Conservation (phyloP, 2,797 vertebrate genomes). For the Myotis vivesi region DNA sequence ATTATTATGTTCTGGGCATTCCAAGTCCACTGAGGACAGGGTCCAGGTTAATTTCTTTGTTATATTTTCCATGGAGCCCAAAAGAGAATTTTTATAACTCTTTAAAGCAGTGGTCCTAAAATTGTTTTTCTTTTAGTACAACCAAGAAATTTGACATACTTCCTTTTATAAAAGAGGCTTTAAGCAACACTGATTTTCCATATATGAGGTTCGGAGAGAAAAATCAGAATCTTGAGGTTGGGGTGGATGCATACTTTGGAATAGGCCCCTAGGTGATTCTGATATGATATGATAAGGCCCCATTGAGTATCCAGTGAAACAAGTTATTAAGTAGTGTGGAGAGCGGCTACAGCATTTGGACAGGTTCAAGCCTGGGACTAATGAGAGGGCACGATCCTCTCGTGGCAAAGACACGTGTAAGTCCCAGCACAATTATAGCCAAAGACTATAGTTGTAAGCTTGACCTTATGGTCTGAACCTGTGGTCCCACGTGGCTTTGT, state of each 20-base stretch:
- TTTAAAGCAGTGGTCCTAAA: background rate
- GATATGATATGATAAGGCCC: background rate
- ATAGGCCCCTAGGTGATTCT: background rate
- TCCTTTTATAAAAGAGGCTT: background rate
- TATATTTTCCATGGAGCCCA: background rate
- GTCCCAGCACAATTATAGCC: too few species aligned
- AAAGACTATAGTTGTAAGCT: too few species aligned
- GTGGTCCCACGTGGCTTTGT: too few species aligned
- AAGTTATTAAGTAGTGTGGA: background rate
- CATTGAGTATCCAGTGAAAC: background rate
- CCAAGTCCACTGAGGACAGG: background rate
- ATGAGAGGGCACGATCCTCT: too few species aligned
- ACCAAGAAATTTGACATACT: background rate
- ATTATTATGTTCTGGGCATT: background rate
- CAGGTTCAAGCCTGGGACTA: too few species aligned
- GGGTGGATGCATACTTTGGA: background rate
- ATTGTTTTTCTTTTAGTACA: background rate
- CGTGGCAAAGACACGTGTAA: too few species aligned
- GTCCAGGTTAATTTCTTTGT: background rate
- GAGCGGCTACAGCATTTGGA: too few species aligned
- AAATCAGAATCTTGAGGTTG: background rate
- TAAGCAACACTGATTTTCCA: conserved; percentile 3
- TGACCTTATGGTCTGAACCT: too few species aligned
- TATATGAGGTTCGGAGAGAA: background rate
- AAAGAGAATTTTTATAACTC: background rate